Conservation (phyloP, 2,113 vertebrate genomes). For the Carlito syrichta region DNA sequence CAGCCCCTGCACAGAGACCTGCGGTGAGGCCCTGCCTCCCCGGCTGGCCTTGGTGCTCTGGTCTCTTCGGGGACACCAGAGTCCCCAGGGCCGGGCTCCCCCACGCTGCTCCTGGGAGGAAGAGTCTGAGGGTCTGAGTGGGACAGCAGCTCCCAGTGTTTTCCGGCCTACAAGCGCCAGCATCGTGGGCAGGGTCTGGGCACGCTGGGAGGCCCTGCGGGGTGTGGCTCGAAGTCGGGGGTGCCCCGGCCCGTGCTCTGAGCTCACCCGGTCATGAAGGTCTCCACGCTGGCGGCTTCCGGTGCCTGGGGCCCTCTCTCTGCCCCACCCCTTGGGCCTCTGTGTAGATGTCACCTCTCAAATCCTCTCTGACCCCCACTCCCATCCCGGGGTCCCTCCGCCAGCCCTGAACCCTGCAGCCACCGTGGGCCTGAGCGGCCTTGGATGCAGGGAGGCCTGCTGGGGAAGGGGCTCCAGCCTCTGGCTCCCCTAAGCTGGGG, state of each 20-base stretch:
- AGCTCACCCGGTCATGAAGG: neutral
- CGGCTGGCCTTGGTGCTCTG: no score
- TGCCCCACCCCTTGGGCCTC: neutral
- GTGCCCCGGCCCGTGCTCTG: neutral
- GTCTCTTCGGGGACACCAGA: neutral
- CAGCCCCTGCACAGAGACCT: neutral
- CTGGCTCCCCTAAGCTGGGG: neutral
- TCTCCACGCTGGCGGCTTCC: neutral
- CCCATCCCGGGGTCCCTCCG: accelerated
- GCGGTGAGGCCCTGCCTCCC: neutral
- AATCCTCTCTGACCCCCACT: neutral
- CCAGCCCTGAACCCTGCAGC: neutral
- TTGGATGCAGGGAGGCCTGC: neutral
- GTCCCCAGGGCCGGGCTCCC: neutral
- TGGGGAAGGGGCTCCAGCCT: no score
- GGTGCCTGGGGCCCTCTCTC: neutral
- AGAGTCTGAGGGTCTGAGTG: neutral
- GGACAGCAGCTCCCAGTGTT: neutral
- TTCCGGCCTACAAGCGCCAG: neutral
- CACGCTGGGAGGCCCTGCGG: neutral
- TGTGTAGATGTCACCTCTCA: neutral
- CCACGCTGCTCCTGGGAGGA: neutral
- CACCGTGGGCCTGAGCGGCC: neutral
- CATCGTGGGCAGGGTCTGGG: no score
- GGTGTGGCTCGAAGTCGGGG: neutral